These are phyloP conservation scores for Platygyra sinensis DNA, from an alignment of 64 coral and sea anemone genomes.

Conservation along the genomic window DNA sequence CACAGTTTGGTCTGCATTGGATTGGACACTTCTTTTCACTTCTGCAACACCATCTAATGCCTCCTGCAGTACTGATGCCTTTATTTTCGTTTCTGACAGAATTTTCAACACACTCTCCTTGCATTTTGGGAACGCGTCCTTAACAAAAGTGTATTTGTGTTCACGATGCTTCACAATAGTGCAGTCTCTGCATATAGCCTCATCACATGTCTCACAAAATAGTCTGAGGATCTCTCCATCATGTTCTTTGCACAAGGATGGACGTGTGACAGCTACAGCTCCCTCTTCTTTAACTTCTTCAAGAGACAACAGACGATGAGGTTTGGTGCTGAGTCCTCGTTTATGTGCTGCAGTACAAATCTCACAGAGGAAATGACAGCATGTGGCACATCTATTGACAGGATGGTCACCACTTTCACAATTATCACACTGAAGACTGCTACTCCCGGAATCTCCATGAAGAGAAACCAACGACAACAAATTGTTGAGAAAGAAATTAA, in stretches of 20 bases:
- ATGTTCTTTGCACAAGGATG: not conserved
- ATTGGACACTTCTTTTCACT: not conserved
- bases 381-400: too few species aligned
- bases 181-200: constrained; percentile 13
- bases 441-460: too few species aligned
- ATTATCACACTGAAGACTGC: too few species aligned
- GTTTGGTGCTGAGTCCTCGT: too few species aligned
- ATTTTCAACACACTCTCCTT: not conserved
- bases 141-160: not conserved
- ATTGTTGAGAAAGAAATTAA: too few species aligned
- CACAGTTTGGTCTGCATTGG: not conserved
- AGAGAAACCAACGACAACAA: too few species aligned
- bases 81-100: too few species aligned
- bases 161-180: not conserved
- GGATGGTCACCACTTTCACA: too few species aligned
- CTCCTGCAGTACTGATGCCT: not conserved
- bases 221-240: not conserved
- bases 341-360: too few species aligned
- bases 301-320: not conserved
- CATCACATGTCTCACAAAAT: constrained; percentile 13
- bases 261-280: not conserved
- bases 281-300: not conserved
- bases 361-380: too few species aligned
- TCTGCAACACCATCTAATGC: not conserved
- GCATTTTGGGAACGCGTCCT: not conserved